phyloP scores from a whole-genome alignment of 64 coral and sea anemone genomes.

The Montipora efflorescens region DNA sequence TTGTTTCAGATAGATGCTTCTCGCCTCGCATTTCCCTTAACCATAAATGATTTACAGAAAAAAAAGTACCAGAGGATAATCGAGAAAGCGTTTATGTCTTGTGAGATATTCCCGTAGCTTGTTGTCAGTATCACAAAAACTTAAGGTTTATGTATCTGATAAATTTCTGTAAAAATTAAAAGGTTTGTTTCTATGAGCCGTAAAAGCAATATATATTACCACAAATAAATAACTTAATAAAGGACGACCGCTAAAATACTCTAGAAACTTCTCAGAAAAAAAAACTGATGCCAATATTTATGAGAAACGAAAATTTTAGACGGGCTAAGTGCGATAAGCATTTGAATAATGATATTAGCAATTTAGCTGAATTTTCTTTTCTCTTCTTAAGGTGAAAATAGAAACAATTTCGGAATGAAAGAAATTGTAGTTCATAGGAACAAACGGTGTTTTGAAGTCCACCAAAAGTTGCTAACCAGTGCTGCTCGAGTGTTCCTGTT shows the following conservation, averaged over 20 bases:
- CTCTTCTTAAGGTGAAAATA: background rate
- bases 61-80: background rate
- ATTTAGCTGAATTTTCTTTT: background rate
- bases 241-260: background rate
- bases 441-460: background rate
- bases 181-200: background rate
- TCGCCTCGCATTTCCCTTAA: too few species aligned
- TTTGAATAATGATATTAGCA: background rate
- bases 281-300: background rate
- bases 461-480: background rate
- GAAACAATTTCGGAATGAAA: background rate
- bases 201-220: background rate
- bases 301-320: too few species aligned
- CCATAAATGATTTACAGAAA: background rate
- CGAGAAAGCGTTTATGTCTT: background rate
- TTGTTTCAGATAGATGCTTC: background rate
- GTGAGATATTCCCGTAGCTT: too few species aligned
- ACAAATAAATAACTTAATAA: background rate
- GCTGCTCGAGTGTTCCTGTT: too few species aligned
- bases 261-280: background rate
- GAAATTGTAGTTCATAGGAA: background rate
- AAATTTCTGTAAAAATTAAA: constrained; percentile 1
- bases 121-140: background rate
- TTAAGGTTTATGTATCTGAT: background rate
- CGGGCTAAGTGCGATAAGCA: too few species aligned